Evolutionary conservation across 1,140 invertebrate species (phyloP).

Genomic region (Trichogramma pretiosum): DNA sequence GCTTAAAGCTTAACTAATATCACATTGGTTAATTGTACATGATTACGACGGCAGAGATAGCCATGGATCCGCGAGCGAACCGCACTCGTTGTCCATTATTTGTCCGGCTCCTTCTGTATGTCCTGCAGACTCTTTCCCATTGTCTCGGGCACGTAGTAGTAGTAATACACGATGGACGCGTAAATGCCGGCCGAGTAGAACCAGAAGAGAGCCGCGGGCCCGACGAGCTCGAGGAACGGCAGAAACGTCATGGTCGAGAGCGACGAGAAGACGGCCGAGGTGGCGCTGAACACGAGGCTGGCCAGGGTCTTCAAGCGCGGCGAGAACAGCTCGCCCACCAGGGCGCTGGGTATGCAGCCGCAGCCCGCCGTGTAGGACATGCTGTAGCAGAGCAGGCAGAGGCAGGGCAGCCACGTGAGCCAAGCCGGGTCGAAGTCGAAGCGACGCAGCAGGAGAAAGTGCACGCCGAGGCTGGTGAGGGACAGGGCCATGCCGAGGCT

Average conservation of each 20-base stretch:
- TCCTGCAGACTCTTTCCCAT: slow-evolving; percentile 54
- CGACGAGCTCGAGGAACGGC: slow-evolving; percentile 35
- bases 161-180: slow-evolving; percentile 46
- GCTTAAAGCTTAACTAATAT: no score
- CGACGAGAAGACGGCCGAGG: slow-evolving; percentile 49
- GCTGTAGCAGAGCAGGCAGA: slow-evolving; percentile 28
- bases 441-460: slow-evolving; percentile 36
- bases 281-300: slow-evolving; percentile 42
- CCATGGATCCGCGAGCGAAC: no score
- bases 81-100: no score
- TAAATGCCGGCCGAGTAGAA: slow-evolving; percentile 45
- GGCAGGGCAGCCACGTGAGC: slow-evolving; percentile 39
- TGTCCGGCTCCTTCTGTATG: slow-evolving; percentile 48
- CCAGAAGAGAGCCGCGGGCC: slow-evolving; percentile 44
- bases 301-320: slow-evolving; percentile 39
- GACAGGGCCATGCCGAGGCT: slow-evolving; percentile 28
- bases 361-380: slow-evolving; percentile 33
- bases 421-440: slow-evolving; percentile 20
- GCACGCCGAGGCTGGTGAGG: slow-evolving; percentile 39
- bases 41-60: not conserved
- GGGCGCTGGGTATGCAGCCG: slow-evolving; percentile 34
- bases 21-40: not conserved
- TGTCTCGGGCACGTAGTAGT: slow-evolving; percentile 53
- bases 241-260: slow-evolving; percentile 49
- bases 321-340: slow-evolving; percentile 40